A percentile compares a stretch with the other conserved stretches of the same genome.
Conservation (phyloP, 2,113 vertebrate species). For the Myiozetetes cayanensis region DNA sequence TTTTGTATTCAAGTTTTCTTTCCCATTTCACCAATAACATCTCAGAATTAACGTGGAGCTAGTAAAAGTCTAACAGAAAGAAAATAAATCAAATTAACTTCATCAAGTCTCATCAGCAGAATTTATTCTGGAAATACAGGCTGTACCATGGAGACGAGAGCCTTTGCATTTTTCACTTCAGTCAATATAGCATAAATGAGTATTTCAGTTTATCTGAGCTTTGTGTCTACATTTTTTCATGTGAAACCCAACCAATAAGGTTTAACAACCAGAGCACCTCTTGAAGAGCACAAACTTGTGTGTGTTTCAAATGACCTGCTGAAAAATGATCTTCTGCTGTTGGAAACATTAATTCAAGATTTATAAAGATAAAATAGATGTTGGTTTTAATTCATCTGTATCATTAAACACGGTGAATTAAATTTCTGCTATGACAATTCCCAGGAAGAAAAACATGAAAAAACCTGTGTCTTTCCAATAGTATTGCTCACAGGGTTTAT, state of each 20-base stretch:
- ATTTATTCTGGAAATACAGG: background rate
- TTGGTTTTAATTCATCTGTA: background rate
- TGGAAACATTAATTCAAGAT: background rate
- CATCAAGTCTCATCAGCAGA: background rate
- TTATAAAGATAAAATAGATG: background rate
- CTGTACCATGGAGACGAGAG: background rate
- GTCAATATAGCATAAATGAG: background rate
- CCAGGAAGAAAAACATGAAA: background rate
- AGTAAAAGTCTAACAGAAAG: background rate
- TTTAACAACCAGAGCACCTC: background rate
- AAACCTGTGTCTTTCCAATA: background rate
- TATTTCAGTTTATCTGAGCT: background rate
- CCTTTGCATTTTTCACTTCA: background rate
- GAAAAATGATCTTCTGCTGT: background rate
- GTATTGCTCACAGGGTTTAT: background rate
- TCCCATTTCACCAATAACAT: background rate
- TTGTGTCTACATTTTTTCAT: background rate
- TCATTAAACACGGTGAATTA: background rate
- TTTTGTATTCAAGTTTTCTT: background rate
- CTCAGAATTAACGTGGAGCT: background rate
- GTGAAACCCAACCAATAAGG: rapidly evolving
- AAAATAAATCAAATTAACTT: background rate
- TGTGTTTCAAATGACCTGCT: background rate
- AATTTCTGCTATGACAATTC: background rate
- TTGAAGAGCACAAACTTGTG: background rate